Evolutionary conservation across 2,113 vertebrate species (phyloP), one percentile per base, ranked within the genome.

Genomic region (Apteryx owenii): DNA sequence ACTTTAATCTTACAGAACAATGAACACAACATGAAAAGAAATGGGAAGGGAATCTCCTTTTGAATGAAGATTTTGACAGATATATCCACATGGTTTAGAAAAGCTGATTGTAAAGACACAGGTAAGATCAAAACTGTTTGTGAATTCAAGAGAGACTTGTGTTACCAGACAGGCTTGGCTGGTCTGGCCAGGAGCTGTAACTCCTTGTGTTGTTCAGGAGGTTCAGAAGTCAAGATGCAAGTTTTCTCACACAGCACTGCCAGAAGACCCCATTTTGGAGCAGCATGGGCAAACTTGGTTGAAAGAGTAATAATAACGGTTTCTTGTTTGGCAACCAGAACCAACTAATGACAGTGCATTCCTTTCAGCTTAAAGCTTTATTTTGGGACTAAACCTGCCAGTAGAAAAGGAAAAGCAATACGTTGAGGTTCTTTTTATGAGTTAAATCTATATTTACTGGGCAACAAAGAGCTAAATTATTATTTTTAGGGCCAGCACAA

Each of bases 391-490:
- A 83, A 81, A 73, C n/a, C 25, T 83, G 29, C 12, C 58, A 66
- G 50, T 29, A 83, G 6, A 83, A 42, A 76, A 92, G 18, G 50
- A 87, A 66, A 91, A 93, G 38, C 38, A 70, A 33, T 78, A 62
- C 0, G 7, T 0, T 61, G 50, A 66, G 16, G 17, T 58, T 65
- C 28, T 58, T 91, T 54, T 66, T 78, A 84, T 87, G 54, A 87
- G 56, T 83, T 69, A 90, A 81, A 83, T 73, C 64, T 86, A 29
- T 71, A 75, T 70, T 87, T 94, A 70, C 56, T 40, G 77, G 19
- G 12, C 25, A 81, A 84, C 56, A 73, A 89, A 73, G 8, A 69
- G 7, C 6, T 76, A 75, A 85, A 76, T 29, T 61, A 36, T 25
- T 80, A 31, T 10, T 68, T 81, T 53, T 58, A 84, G 11, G 14